Evolutionary conservation across 2,888 invertebrate species (phyloP), one percentile per base, ranked within the genome.

Genomic region (Dione vanillae): DNA sequence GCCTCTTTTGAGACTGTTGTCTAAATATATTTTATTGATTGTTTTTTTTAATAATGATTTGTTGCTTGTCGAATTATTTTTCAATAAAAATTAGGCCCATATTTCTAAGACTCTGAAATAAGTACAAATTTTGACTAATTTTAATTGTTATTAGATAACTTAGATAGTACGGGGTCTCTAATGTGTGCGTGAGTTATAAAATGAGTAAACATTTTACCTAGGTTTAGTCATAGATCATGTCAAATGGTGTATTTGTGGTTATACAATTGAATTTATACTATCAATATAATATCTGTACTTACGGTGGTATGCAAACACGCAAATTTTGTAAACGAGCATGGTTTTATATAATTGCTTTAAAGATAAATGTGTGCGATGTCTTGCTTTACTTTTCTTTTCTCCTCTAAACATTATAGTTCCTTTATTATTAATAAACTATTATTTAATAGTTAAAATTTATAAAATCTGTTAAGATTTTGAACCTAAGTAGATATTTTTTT

Each of bases 61-160:
- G 90, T 90, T 91, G 85, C 86, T 87, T 83, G 83, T 85, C 85
- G 82, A 82, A 81, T 79, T 83, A 79, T 79, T 81, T 80, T 83
- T 83, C 81, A 82, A 77, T 81, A 78, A 80, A 78, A 83, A 82
- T 82, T 82, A 79, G 79, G 81, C 82, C 80, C 81, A 84, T 83
- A 86, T 84, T 82, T 85, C 85, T 90, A 87, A 83, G 87, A 88
- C 89, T 90, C 89, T 90, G 91, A 92, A 88, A 89, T 90, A 91
- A 92, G 92, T 93, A 93, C 92, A 93, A 93, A 92, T 92, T 91
- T 89, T 91, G 86, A 85, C 88, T 90, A 90, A 89, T 89, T 89
- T 88, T 89, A 88, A 92, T 91, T 89, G 91, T 92, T 92, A 89
- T 89, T 90, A 71, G 88, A 88, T 89, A 80, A 85, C 86, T 86